Evolutionary conservation across 2,797 vertebrate genomes (phyloP), one percentile per base, ranked within the genome.

Genomic region (Sciurus carolinensis): DNA sequence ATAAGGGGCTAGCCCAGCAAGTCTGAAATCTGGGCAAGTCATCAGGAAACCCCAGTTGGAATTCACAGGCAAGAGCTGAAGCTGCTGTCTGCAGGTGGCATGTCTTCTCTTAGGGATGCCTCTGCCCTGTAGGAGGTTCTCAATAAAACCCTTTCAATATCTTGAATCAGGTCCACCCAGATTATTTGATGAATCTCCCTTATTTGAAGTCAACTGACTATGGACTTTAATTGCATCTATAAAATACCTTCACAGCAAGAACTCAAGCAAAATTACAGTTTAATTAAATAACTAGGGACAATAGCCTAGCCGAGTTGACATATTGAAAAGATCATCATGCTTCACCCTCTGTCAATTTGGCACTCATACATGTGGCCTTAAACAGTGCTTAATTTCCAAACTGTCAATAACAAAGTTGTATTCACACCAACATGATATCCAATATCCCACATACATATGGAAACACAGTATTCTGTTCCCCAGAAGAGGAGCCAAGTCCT

Each of bases 161-260:
- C 54, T 17, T 39, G n/a, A 88, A 59, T 62, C 62, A 90, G 85
- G 72, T 3, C 12, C 72, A 71, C 36, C 18, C 44, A 71, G 50
- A 66, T 75, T 20, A 92, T 26, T 39, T 15, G 59, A 89, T 83
- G 83, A 62, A 95, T 36, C 42, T 82, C 67, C 36, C 47, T 79
- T 89, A 88, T 59, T 87, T 84, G 62, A 44, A 92, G 76, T 59
- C 57, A 86, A 90, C 30, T 42, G 59, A 64, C 79, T 66, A 72
- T 20, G 20, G n/a, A 88, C 62, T 89, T 95, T 26, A 73, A 62
- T 87, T 66, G 73, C 73, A 59, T 69, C 64, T 80, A 67, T 59
- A 88, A 95, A 82, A 88, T 76, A 92, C 52, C 36, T 81, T 76
- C 52, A 42, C 17, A 72, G 30, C 33, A 89, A 81, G 5, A 66